Conservation (phyloP, 2,797 vertebrate genomes). For the Pipistrellus kuhlii region DNA sequence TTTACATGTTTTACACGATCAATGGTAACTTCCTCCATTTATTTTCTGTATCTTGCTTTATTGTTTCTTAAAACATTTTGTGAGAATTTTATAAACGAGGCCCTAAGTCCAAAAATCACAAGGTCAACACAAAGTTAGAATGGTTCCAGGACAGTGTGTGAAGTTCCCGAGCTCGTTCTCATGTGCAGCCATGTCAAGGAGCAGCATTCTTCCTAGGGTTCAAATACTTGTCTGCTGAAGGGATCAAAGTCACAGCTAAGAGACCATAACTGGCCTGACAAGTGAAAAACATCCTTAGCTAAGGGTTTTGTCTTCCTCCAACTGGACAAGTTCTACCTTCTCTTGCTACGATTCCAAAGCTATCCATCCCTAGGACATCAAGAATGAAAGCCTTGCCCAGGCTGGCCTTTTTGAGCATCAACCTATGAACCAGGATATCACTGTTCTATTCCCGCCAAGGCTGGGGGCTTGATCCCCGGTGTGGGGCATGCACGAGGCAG, state of each 20-base stretch:
- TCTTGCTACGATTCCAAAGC: not conserved
- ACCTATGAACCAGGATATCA: too few species aligned
- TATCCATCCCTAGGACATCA: not conserved
- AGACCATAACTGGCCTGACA: not conserved
- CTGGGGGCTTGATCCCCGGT: too few species aligned
- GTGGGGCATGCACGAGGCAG: too few species aligned
- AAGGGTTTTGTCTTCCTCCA: not conserved
- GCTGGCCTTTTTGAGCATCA: too few species aligned
- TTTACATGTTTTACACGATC: constrained; percentile 2
- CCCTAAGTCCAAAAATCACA: not conserved
- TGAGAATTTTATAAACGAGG: not conserved
- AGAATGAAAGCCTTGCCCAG: not conserved
- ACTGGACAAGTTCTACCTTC: not conserved
- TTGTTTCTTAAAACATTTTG: not conserved
- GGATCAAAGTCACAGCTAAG: not conserved
- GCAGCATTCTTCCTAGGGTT: not conserved
- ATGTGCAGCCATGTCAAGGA: not conserved
- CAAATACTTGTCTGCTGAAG: not conserved
- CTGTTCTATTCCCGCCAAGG: too few species aligned
- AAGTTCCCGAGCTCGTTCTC: not conserved
- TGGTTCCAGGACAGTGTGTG: accelerated
- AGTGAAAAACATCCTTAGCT: not conserved
- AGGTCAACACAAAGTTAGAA: not conserved
- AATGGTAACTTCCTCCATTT: not conserved
- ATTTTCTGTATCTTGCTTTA: not conserved